phyloP scores from a whole-genome alignment of 2,797 vertebrate genomes.

The Chiloscyllium punctatum region DNA sequence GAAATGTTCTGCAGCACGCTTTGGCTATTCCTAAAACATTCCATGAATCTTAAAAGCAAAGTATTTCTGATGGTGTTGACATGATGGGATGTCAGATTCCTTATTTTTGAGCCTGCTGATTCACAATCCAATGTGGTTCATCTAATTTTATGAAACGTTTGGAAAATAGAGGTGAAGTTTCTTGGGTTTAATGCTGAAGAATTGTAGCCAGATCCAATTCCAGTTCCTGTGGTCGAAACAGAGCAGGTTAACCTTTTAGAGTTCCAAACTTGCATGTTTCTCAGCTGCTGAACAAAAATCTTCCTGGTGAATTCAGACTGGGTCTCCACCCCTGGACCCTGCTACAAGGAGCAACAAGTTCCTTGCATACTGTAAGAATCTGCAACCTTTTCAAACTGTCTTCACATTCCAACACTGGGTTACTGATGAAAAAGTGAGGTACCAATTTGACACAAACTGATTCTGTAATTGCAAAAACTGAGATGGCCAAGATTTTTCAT shows the following conservation, averaged over 20 bases:
- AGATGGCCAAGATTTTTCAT: not conserved
- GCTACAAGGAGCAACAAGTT: not conserved
- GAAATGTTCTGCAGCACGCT: not conserved
- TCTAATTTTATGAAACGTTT: not conserved
- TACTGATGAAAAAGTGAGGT: not conserved
- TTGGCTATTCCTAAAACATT: not conserved
- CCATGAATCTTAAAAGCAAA: not conserved
- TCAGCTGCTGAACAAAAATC: not conserved
- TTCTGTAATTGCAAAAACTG: not conserved
- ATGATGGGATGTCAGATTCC: not conserved
- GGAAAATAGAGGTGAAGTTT: not conserved
- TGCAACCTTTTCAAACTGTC: not conserved
- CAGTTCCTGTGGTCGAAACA: not conserved
- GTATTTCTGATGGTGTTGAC: not conserved
- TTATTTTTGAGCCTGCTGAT: not conserved
- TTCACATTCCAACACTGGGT: not conserved
- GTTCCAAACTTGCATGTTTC: not conserved
- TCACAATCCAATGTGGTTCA: not conserved
- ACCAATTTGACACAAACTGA: not conserved
- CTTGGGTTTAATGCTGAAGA: not conserved
- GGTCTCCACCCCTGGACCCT: too few species aligned
- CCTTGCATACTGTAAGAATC: not conserved
- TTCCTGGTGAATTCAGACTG: not conserved
- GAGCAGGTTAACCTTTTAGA: too few species aligned
- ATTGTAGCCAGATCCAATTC: not conserved